Evolutionary conservation across 2,888 invertebrate genomes (phyloP), one percentile per base, ranked within the genome.

Genomic region (Hydropsyche betteni): DNA sequence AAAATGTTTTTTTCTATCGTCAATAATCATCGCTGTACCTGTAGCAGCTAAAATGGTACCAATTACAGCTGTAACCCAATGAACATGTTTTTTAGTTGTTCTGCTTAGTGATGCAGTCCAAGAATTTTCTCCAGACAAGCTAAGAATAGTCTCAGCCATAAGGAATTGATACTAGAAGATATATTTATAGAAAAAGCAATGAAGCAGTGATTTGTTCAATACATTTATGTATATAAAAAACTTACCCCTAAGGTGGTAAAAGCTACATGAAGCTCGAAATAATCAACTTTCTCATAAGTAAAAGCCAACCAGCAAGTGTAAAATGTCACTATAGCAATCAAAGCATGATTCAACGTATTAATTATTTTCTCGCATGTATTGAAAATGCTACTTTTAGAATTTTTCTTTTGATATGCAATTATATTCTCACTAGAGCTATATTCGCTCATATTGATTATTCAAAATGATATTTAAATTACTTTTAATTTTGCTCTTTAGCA

Each of bases 181-280:
- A 53, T 16, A n/a, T 24, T 24, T 24, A 69, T 50, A 70, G 34
- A 12, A 69, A 70, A 16, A 44, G 55, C 10, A 44, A 34, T 36
- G 34, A 10, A 2, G 44, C 14, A n/a, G n/a, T n/a, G n/a, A 75
- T 24, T 38, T 64, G 61, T 12, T 61, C 4, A 2, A 10, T 12
- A 24, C 10, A 12, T 61, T 61, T 61, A 16, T 61, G 3, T 2
- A 16, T 61, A 10, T 24, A 8, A 44, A 33, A n/a, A 16, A 86
- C 87, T 76, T 86, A 88, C 88, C 75, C 88, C 88, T 73, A 87
- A 86, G 75, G 87, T 87, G 33, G 87, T 86, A 78, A 87, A 85
- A 74, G 86, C 83, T 10, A 88, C 86, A 80, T 88, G 88, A 76
- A 87, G 80, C 79, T 87, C 86, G 77, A 87, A 80, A 24, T 84